Conservation (phyloP, 2,797 vertebrate genomes). For the Mergus octosetaceus region DNA sequence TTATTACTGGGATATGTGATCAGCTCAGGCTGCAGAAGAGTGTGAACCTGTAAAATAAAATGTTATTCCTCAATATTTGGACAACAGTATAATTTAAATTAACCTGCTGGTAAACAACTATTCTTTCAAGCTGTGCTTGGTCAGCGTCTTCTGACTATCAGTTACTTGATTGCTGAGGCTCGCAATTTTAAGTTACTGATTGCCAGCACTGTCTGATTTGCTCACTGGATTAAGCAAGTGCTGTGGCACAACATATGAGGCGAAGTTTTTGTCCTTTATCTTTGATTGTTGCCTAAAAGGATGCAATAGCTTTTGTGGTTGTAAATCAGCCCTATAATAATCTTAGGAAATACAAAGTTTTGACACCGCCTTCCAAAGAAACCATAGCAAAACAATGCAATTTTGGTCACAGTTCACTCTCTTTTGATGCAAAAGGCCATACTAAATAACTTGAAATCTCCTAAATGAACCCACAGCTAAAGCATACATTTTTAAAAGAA, state of each 20-base stretch:
- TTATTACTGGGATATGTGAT: neutral
- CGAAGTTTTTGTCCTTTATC: neutral
- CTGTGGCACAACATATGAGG: neutral
- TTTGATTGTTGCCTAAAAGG: neutral
- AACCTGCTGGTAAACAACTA: neutral
- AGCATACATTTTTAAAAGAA: neutral
- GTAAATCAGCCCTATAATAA: neutral
- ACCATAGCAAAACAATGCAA: neutral
- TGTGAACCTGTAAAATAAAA: neutral
- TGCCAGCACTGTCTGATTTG: neutral
- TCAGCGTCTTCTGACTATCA: neutral
- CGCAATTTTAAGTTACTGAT: neutral
- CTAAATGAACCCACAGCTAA: neutral
- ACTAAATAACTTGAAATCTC: neutral
- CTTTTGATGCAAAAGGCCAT: neutral
- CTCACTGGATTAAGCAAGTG: neutral
- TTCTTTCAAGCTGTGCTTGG: neutral
- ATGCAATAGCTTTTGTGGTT: neutral
- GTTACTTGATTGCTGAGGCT: neutral
- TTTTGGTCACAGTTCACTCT: neutral
- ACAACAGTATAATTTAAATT: neutral
- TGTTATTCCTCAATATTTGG: neutral
- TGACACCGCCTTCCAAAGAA: neutral
- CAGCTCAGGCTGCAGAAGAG: neutral
- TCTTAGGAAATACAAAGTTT: neutral